Percentiles rank a stretch among this genome's conserved stretches.
These are phyloP conservation scores for Galleria mellonella DNA, from an alignment of 1,140 invertebrate genomes.

Conservation along the genomic window DNA sequence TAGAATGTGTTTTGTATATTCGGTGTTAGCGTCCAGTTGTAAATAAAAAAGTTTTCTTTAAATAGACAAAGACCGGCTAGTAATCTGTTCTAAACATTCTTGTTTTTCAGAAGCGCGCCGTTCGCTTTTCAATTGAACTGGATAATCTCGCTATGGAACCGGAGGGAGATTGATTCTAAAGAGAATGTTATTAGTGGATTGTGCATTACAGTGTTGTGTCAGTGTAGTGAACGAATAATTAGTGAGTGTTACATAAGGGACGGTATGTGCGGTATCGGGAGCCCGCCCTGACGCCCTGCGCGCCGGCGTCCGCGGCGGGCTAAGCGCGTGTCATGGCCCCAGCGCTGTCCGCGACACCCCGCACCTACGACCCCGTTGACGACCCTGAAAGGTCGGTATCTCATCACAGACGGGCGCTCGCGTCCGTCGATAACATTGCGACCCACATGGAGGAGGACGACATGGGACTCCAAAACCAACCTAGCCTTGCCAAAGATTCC, in stretches of 20 bases:
- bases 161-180: conserved; percentile 38
- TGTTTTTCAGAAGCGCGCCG: conserved; percentile 62
- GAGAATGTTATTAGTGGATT: conserved; percentile 30
- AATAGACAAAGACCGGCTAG: conserved; percentile 40
- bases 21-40: conserved; percentile 10
- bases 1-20: conserved; percentile 26
- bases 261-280: conserved; percentile 41
- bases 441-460: conserved; percentile 81
- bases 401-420: conserved; percentile 50
- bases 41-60: conserved; percentile 16
- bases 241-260: conserved; percentile 56
- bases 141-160: conserved; percentile 33
- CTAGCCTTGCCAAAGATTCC: conserved; percentile 61
- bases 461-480: conserved; percentile 77
- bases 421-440: conserved; percentile 62
- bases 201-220: conserved; percentile 35
- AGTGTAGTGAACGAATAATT: conserved; percentile 36
- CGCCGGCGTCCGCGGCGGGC: conserved; percentile 61
- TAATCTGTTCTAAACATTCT: conserved; percentile 45
- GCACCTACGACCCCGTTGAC: conserved; percentile 29
- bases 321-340: conserved; percentile 74
- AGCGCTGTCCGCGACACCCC: conserved; percentile 72
- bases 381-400: conserved; percentile 30
- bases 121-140: conserved; percentile 18
- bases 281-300: conserved; percentile 55